phyloP scores from a whole-genome alignment of 2,888 invertebrate genomes.

The Sisyra nigra region DNA sequence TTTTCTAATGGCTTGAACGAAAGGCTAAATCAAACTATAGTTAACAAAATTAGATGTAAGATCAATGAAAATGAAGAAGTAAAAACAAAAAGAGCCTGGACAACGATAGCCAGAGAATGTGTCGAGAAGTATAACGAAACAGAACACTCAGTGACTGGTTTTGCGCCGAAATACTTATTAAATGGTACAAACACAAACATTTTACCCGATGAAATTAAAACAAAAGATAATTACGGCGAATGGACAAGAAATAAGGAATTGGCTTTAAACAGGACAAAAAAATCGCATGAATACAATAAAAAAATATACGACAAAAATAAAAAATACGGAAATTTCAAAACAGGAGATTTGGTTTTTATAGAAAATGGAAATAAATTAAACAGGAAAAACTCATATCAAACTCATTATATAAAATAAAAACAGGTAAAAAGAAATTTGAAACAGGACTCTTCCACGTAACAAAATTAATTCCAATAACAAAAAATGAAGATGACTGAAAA shows the following conservation, averaged over 20 bases:
- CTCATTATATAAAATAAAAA: too few relatives aligned
- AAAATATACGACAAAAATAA: slow-evolving; percentile 12
- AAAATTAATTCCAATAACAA: neutral
- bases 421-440: too few relatives aligned
- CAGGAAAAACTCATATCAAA: too few relatives aligned
- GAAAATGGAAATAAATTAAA: too few relatives aligned
- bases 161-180: slow-evolving; percentile 13
- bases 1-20: too few relatives aligned
- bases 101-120: slow-evolving; percentile 13
- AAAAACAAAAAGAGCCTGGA: slow-evolving; percentile 11
- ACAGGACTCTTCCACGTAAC: neutral
- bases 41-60: slow-evolving; percentile 10
- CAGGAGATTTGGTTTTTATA: slow-evolving; percentile 14
- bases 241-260: slow-evolving; percentile 10
- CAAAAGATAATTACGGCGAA: slow-evolving; percentile 6
- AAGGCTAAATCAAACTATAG: too few relatives aligned
- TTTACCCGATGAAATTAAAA: slow-evolving; percentile 12
- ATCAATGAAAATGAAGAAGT: slow-evolving; percentile 6
- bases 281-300: slow-evolving; percentile 13
- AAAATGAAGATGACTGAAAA: neutral
- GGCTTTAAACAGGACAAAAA: slow-evolving; percentile 12
- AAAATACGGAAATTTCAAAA: slow-evolving; percentile 12
- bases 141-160: slow-evolving; percentile 15
- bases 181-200: slow-evolving; percentile 12
- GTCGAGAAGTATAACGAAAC: slow-evolving; percentile 17